Base-by-base conservation (phyloP, 2,888 invertebrate species). In the Lycia hirtaria region DNA sequence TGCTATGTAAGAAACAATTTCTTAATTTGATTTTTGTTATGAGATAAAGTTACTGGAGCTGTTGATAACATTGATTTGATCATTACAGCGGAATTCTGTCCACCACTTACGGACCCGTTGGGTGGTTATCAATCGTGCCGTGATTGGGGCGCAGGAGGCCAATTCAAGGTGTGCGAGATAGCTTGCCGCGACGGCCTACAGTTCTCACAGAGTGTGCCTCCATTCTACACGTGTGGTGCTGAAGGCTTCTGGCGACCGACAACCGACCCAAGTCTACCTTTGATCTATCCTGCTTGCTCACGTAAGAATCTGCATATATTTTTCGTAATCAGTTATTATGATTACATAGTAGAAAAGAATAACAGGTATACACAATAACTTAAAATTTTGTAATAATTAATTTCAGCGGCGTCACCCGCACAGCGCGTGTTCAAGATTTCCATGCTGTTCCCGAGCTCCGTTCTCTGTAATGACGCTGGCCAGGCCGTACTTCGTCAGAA, bases 221-320 rank as follows among this genome's bases (percentile, higher is more conserved):
- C 97, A 68, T 99, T 99, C 93, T 99, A 98, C 83, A 98, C 98
- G 0, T 99, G 99, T 79, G 98, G 98, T n/a, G 97, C 97, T 50
- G 98, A 99, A 94, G 99, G 99, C 33, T 97, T 98, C 87, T 99
- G 99, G 99, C 93, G 98, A 69, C 98, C 98, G 47, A 97, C 97
- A 0, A 92, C 90, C 30, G 95, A 97, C 76, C 96, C 97, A 6
- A 94, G 93, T 41, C 91, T 96, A 71, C 96, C 97, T 24, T 89
- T 98, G 66, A 93, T 97, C n/a, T 98, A 97, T 77, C 98, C 98
- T 55, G 97, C 98, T 65, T 98, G 98, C 80, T 97, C 98, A 75
- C 94, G 97, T 97, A 94, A 93, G 94, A n/a, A 53, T 65, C 5
- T n/a, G n/a, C n/a, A n/a, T n/a, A n/a, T n/a, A n/a, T 47, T 41